A percentile compares a stretch with the other conserved stretches of the same genome.
These are phyloP conservation scores for Danaus melanippus DNA, from an alignment of 1,140 invertebrate species.

Conservation along the genomic window DNA sequence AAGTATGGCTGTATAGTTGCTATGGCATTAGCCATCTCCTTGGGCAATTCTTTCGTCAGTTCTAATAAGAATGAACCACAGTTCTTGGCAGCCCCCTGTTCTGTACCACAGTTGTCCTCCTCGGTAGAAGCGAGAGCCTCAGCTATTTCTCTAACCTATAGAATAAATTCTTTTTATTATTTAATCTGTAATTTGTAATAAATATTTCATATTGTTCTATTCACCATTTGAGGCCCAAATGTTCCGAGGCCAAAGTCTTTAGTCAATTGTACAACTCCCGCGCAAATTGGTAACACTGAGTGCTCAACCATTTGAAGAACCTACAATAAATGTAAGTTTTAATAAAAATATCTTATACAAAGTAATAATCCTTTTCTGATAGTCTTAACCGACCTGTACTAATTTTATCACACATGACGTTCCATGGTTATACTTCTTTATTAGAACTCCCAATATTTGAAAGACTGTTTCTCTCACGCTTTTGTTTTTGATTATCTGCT, in stretches of 20 bases:
- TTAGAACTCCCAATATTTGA: slow-evolving; percentile 84
- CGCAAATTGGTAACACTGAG: slow-evolving; percentile 77
- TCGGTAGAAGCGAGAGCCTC: slow-evolving; percentile 71
- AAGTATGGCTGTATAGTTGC: slow-evolving; percentile 57
- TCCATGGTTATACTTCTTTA: slow-evolving; percentile 87
- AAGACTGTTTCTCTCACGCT: slow-evolving; percentile 78
- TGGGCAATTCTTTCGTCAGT: slow-evolving; percentile 76
- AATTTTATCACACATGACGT: slow-evolving; percentile 78
- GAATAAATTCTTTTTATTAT: neutral
- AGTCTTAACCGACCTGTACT: slow-evolving; percentile 72
- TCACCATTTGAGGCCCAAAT: slow-evolving; percentile 78
- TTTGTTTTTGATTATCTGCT: slow-evolving; percentile 76
- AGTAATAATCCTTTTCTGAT: slow-evolving; percentile 7
- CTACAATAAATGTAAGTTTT: slow-evolving; percentile 59
- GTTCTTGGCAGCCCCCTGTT: slow-evolving; percentile 75
- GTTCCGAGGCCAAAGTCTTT: slow-evolving; percentile 76
- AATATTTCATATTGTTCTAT: slow-evolving; percentile 1
- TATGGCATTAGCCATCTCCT: slow-evolving; percentile 75
- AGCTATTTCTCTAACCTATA: slow-evolving; percentile 78
- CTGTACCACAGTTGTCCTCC: slow-evolving; percentile 68
- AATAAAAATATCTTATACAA: slow-evolving; percentile 12
- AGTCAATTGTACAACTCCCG: slow-evolving; percentile 77
- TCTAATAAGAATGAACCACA: slow-evolving; percentile 80
- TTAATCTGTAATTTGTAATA: neutral
- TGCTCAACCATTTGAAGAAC: slow-evolving; percentile 83